Evolutionary conservation across 1,140 invertebrate species (phyloP), one percentile per base, ranked within the genome.

Genomic region (Drosophila pectinifera): DNA sequence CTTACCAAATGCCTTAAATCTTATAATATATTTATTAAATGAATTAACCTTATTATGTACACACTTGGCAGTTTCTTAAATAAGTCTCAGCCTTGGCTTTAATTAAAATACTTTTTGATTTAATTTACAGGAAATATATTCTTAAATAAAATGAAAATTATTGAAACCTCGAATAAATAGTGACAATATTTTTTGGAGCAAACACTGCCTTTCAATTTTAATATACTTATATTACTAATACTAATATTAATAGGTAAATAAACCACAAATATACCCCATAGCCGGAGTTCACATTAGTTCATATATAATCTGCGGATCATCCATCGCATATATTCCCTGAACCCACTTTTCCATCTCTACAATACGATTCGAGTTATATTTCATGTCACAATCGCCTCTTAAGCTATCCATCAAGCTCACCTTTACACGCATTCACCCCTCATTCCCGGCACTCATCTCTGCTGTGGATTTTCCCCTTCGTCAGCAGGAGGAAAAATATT

Each of bases 331-430:
- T 24, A 43, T 39, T 49, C 34, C 56, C 38, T 55, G 53, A 63
- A 54, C n/a, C 26, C 57, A 43, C 36, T n/a, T 22, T 22, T 26
- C 22, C 38, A n/a, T 10, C 2, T 51, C 7, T 39, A 36, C 39
- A 56, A 56, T 59, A 55, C 59, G 48, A 59, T 68, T 69, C 58
- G 67, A 75, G 56, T 79, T 73, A 75, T 72, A 45, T 85, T 36
- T 74, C 70, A 64, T 61, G 76, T 69, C 54, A 67, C 64, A 80
- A 58, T 75, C 63, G 59, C 51, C 69, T 56, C 57, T 61, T 61
- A 49, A 55, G 64, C 76, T 81, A 79, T 86, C 46, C 74, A 82
- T 86, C 68, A 88, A 62, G 55, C 42, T 56, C 61, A 46, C 59
- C 46, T 75, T 75, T 49, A 65, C 43, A 57, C 39, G 42, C 69